phyloP scores from a whole-genome alignment of 2,113 vertebrate genomes.

The Mormyrus lacerda region DNA sequence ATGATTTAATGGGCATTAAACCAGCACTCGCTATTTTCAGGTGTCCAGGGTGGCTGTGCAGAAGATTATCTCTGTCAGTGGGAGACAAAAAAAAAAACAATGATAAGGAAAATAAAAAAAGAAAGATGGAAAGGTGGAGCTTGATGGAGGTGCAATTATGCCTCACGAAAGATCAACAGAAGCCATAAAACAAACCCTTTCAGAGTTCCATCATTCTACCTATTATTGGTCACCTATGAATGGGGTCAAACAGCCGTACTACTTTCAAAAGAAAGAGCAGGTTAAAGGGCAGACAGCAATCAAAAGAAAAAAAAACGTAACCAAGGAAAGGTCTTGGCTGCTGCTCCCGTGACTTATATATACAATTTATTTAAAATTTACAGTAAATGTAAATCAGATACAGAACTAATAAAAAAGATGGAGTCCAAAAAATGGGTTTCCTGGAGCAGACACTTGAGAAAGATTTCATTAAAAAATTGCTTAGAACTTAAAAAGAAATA shows the following conservation, averaged over 20 bases:
- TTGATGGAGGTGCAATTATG: neutral
- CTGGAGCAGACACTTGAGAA: neutral
- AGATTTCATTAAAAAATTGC: neutral
- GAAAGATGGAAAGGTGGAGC: neutral
- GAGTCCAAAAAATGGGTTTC: neutral
- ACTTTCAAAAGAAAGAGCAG: neutral
- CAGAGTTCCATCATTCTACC: neutral
- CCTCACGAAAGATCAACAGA: neutral
- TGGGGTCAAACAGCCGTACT: neutral
- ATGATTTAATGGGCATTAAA: neutral
- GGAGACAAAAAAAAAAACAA: neutral
- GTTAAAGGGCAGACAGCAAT: neutral
- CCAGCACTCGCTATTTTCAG: neutral
- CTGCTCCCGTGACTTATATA: neutral
- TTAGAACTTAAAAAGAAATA: neutral
- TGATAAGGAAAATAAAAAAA: neutral
- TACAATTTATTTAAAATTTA: neutral
- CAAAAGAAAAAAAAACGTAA: neutral
- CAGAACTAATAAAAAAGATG: neutral
- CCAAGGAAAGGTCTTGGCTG: neutral
- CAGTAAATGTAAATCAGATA: neutral
- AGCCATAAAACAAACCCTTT: neutral
- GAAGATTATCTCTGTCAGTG: neutral
- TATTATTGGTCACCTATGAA: neutral
- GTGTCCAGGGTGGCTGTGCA: neutral